Percentiles rank a stretch among this genome's conserved stretches.
phyloP scores from a whole-genome alignment of 2,888 invertebrate species.

The Lasioglossum vierecki region DNA sequence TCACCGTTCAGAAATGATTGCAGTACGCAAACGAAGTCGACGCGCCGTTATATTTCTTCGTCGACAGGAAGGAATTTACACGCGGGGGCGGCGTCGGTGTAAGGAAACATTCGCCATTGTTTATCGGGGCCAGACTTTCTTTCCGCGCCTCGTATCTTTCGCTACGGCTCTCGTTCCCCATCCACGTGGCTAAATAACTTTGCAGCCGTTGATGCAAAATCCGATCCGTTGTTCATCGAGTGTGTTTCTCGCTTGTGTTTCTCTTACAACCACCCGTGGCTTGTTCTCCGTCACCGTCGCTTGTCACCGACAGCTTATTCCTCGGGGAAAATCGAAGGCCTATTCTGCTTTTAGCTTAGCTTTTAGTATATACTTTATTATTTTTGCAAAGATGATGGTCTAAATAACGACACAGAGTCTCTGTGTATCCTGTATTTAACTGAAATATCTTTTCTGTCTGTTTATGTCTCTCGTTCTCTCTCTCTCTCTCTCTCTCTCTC shows the following conservation, averaged over 20 bases:
- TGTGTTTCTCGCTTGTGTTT: constrained; percentile 58
- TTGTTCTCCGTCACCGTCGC: too few species aligned
- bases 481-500: too few species aligned
- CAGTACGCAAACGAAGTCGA: constrained; percentile 27
- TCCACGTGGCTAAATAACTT: constrained; percentile 59
- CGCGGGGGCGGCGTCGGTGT: constrained; percentile 17
- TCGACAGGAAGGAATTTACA: constrained; percentile 77
- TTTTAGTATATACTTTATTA: too few species aligned
- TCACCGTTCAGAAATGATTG: constrained; percentile 46
- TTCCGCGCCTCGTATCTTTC: constrained; percentile 29
- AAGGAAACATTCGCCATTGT: constrained; percentile 77
- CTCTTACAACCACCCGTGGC: too few species aligned
- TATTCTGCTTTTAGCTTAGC: too few species aligned
- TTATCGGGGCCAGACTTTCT: constrained; percentile 66
- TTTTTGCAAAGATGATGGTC: too few species aligned
- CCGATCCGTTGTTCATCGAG: constrained; percentile 68
- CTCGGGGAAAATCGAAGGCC: too few species aligned
- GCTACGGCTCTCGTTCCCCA: neutral
- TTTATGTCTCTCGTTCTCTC: too few species aligned
- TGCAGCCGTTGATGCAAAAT: constrained; percentile 60
- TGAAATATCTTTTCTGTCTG: too few species aligned
- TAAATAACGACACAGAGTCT: too few species aligned
- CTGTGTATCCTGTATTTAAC: too few species aligned
- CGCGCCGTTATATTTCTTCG: constrained; percentile 67
- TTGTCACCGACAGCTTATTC: too few species aligned